Conservation (phyloP, 2,113 vertebrate species). For the Daphoenositta chrysoptera region DNA sequence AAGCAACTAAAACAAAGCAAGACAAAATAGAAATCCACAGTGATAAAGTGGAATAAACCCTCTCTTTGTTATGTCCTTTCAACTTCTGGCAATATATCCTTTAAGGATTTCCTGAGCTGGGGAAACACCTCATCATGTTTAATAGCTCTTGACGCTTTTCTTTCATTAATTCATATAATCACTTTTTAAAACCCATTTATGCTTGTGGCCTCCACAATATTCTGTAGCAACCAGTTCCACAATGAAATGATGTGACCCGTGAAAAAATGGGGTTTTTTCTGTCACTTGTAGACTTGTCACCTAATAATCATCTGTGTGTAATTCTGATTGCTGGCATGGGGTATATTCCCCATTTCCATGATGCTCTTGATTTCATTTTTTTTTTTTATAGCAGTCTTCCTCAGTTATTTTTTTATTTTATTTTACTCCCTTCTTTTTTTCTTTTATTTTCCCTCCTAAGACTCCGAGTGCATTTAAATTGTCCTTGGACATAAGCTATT, state of each 20-base stretch:
- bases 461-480: neutral
- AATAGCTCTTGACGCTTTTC: neutral
- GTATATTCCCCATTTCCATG: neutral
- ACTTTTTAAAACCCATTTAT: neutral
- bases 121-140: neutral
- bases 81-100: neutral
- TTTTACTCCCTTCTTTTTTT: neutral
- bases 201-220: neutral
- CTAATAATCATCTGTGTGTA: neutral
- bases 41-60: neutral
- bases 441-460: neutral
- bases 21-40: neutral
- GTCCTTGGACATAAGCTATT: neutral
- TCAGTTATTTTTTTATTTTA: neutral
- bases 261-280: neutral
- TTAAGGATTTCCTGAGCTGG: neutral
- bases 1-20: neutral
- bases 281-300: neutral
- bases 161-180: slow-evolving; percentile 28
- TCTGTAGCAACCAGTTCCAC: neutral
- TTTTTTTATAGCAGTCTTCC: neutral
- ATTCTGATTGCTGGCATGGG: neutral
- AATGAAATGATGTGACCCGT: neutral
- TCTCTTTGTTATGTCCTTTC: neutral
- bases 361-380: neutral